These are phyloP conservation scores for Octopus sinensis DNA, from an alignment of 1,140 invertebrate species.

Conservation along the genomic window DNA sequence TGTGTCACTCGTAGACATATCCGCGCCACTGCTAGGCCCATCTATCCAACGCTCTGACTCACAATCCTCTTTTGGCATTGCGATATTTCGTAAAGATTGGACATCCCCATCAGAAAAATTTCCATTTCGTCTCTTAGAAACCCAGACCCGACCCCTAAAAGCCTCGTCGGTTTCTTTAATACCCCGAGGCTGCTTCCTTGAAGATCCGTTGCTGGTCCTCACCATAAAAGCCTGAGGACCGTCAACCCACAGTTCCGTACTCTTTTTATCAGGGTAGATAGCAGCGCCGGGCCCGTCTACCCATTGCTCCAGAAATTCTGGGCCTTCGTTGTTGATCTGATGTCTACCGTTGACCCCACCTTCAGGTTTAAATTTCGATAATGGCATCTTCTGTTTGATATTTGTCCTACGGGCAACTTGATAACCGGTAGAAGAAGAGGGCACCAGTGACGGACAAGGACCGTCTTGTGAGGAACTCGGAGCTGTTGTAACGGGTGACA, in stretches of 20 bases:
- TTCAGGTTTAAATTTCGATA: neutral
- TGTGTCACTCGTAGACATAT: neutral
- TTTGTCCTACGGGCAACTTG: neutral
- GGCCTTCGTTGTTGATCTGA: neutral
- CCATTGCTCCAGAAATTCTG: constrained; percentile 73
- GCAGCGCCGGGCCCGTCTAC: constrained; percentile 78
- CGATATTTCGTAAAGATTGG: neutral
- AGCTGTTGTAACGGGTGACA: neutral
- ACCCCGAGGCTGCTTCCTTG: neutral
- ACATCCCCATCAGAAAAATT: neutral
- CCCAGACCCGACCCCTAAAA: neutral
- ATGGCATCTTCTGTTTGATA: neutral
- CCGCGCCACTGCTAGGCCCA: constrained; percentile 65
- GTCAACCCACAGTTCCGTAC: constrained; percentile 52
- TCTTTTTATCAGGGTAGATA: constrained; percentile 41
- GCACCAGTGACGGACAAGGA: neutral
- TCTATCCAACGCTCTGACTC: constrained; percentile 91
- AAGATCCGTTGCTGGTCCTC: neutral
- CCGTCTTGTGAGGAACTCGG: neutral
- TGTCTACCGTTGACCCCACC: neutral
- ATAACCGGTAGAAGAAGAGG: neutral
- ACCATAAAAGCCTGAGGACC: constrained; percentile 47
- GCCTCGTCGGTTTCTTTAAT: neutral
- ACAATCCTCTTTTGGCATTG: constrained; percentile 37
- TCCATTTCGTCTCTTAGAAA: neutral